Percentiles rank a stretch among this genome's conserved stretches.
Conservation (phyloP, 2,888 invertebrate species). For the Zonitis immaculata region DNA sequence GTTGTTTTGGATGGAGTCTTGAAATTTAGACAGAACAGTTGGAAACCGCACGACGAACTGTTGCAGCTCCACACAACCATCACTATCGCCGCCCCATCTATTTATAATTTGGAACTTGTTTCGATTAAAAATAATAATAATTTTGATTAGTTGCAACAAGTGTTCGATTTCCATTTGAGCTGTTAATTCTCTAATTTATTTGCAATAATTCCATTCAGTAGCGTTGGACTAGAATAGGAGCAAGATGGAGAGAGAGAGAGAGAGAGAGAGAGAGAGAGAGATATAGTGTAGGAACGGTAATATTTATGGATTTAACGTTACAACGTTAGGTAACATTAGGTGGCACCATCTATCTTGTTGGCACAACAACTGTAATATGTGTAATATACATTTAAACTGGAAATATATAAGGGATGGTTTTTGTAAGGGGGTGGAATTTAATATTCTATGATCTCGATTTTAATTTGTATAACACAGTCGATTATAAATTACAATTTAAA, state of each 20-base stretch:
- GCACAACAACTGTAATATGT: conserved; percentile 16
- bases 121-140: no score
- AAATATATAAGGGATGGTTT: background rate
- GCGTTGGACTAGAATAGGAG: background rate
- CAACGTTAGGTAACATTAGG: conserved; percentile 13
- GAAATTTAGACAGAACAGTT: no score
- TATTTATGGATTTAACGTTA: conserved; percentile 18
- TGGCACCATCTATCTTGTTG: conserved; percentile 17
- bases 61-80: no score
- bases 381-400: conserved; percentile 6
- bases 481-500: no score
- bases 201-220: background rate
- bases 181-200: no score
- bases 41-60: no score
- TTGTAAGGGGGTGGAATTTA: background rate
- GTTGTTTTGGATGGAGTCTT: background rate
- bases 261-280: background rate
- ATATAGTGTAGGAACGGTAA: conserved; percentile 1
- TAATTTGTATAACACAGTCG: no score
- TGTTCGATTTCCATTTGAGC: no score
- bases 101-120: no score
- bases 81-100: no score
- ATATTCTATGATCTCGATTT: no score
- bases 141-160: no score
- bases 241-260: background rate